A percentile compares a stretch with the other conserved stretches of the same genome.
Evolutionary conservation across 2,888 invertebrate genomes (phyloP).

Genomic region (Heliconius aoede): DNA sequence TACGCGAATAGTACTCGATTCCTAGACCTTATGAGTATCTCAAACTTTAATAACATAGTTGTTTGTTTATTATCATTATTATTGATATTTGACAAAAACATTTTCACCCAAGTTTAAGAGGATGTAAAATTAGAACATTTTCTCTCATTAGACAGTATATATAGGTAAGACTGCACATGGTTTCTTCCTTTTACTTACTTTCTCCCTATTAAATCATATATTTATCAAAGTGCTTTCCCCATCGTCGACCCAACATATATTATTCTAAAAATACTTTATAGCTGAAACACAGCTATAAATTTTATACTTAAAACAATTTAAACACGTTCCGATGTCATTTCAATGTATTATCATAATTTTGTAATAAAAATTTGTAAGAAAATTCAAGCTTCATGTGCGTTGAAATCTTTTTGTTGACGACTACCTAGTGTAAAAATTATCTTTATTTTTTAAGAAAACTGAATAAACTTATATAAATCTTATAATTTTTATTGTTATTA

Average conservation of each 20-base stretch:
- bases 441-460: not conserved
- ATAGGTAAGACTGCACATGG: not conserved
- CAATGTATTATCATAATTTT: constrained; percentile 21
- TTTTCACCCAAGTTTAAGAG: not conserved
- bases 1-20: no score
- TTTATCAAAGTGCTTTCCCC: not conserved
- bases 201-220: not conserved
- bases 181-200: not conserved
- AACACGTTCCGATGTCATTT: constrained; percentile 1
- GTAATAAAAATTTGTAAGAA: constrained; percentile 15
- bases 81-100: no score
- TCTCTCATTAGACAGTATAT: no score
- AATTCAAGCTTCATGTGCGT: constrained; percentile 29
- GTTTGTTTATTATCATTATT: not conserved
- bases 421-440: not conserved
- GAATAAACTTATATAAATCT: not conserved
- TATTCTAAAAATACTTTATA: constrained; percentile 6
- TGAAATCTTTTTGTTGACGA: constrained; percentile 30
- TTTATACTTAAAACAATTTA: constrained; percentile 4
- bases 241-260: not conserved
- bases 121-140: not conserved
- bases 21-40: no score
- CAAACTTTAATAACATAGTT: not conserved
- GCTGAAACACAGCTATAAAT: constrained; percentile 7
- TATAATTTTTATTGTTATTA: not conserved